Base-by-base conservation (phyloP, 2,797 vertebrate species). In the Adrianichthys oophorus region DNA sequence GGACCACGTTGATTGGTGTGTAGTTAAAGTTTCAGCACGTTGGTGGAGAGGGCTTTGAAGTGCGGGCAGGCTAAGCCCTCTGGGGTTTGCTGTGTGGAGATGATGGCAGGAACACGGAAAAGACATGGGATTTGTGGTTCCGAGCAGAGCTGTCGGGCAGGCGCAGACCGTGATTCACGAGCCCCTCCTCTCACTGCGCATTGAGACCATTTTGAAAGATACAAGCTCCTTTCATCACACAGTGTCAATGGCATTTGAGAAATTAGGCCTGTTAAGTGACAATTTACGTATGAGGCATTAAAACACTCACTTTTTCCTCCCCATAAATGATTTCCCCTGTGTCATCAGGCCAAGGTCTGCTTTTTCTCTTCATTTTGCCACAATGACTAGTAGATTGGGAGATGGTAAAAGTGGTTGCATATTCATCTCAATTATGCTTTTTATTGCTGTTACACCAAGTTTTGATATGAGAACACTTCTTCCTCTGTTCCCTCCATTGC, bases 91-190 rank as follows among this genome's bases (percentile, higher is more conserved):
- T 70, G 72, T 72, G 82, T 72, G 82, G 84, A 72, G 84, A 89
- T 79, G 89, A 89, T 87, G 85, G 88, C 78, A 87, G 85, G 79
- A 91, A 85, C 86, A 86, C 86, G 88, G 81, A 81, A 88, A 87
- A 87, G 87, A 88, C 87, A 84, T 86, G 79, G 88, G 88, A 85
- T 90, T 90, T 91, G 91, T 84, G 91, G 90, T 90, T 86, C 83
- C 26, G 60, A 85, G 67, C 70, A 72, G 76, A 88, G 85, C 85
- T 84, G 85, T 86, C 68, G 55, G 66, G 84, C 70, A 88, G 78
- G 78, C 82, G 83, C 76, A 88, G 81, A 85, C 75, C 47, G 70
- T 91, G 91, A 92, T 91, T 92, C 90, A 90, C 87, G 81, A 60
- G 68, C 64, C 57, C 50, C 82, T 75, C 53, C 68, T 65, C 80